Evolutionary conservation across 2,113 vertebrate species (phyloP), one percentile per base, ranked within the genome.

Genomic region (Cynoglossus semilaevis): DNA sequence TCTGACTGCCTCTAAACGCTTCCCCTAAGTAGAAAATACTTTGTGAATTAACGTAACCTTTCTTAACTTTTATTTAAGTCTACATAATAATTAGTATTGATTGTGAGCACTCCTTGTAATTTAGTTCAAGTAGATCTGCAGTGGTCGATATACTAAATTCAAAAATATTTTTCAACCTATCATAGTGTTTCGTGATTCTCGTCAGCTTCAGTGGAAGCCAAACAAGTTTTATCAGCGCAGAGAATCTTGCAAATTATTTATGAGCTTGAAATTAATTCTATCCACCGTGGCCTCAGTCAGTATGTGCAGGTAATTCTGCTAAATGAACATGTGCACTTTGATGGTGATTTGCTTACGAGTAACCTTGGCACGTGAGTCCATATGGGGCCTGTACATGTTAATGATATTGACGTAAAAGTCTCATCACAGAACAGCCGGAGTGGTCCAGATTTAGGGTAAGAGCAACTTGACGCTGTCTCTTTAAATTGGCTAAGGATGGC

Each of bases 191-290:
- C 35, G 61, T 51, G 53, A 61, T 46, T 61, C 69, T 9, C 8
- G 34, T 49, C n/a, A 51, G 47, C 35, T 67, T 18, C 3, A 15
- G 51, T 51, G n/a, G 51, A 70, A 60, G 52, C 36, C 1, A 69
- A 68, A 48, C 43, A 44, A 29, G 50, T 69, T 73, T 78, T 71
- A 38, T 14, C 43, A 49, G 55, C 46, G 46, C 63, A 35, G 62
- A 29, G 44, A 71, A 67, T 15, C 42, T 51, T 56, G 45, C 57
- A 67, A 84, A 84, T 82, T 70, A 83, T 81, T 79, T 58, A 83
- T 83, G 68, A 64, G 47, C 15, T 34, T 69, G 54, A 70, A 81
- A 88, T 78, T 19, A 79, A 74, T 76, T 74, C 69, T 62, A 61
- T 50, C 71, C 68, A 63, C 46, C n/a, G 42, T 58, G 58, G 51